A percentile compares a stretch with the other conserved stretches of the same genome.
Evolutionary conservation across 2,113 vertebrate genomes (phyloP).

Genomic region (Macaca nemestrina): DNA sequence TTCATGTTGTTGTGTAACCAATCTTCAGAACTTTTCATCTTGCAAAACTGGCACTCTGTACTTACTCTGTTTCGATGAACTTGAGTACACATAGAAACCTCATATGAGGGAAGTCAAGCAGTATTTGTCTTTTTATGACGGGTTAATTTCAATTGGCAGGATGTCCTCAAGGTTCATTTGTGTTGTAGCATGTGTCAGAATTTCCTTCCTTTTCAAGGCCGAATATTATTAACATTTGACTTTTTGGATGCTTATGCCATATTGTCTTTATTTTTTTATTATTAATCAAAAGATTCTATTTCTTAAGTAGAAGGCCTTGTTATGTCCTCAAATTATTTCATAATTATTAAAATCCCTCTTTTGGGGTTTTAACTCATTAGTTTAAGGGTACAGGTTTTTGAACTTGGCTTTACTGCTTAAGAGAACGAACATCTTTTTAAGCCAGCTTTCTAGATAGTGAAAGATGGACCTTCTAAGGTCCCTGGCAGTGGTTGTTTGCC

Average conservation of each 20-base stretch:
- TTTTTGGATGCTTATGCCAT: background rate
- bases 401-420: background rate
- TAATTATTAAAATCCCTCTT: background rate
- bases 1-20: background rate
- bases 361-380: background rate
- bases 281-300: background rate
- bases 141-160: background rate
- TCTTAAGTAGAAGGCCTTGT: background rate
- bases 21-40: background rate
- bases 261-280: conserved; percentile 16
- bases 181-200: background rate
- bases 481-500: background rate
- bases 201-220: background rate
- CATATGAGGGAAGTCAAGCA: background rate
- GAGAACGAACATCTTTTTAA: background rate
- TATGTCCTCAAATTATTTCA: conserved; percentile 12
- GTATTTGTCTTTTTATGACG: background rate
- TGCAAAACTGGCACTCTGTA: background rate
- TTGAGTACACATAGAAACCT: background rate
- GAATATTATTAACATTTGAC: conserved; percentile 7
- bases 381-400: background rate
- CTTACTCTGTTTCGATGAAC: background rate
- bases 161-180: background rate
- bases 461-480: background rate
- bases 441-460: background rate